Percentiles rank a stretch among this genome's conserved stretches.
These are phyloP conservation scores for Scolanthus callimorphus DNA, from an alignment of 92 coral and sea anemone species.

Conservation along the genomic window DNA sequence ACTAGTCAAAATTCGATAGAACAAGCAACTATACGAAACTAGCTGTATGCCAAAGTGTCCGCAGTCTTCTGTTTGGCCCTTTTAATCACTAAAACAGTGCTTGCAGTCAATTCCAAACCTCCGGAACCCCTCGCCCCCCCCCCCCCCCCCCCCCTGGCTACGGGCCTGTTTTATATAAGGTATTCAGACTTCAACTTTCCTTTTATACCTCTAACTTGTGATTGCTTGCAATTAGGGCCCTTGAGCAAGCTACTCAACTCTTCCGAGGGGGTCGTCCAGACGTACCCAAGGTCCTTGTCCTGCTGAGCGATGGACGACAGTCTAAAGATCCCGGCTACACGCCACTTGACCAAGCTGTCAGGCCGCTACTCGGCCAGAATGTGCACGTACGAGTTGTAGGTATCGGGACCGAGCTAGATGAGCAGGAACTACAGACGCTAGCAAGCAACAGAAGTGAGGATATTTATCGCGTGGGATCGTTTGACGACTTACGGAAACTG, in stretches of 20 bases:
- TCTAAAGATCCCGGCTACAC: conserved; percentile 56
- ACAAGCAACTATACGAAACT: too few relatives aligned
- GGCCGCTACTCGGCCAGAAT: conserved; percentile 65
- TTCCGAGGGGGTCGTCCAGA: conserved; percentile 27
- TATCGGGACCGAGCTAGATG: conserved; percentile 68
- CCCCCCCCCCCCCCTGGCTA: too few relatives aligned
- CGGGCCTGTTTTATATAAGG: too few relatives aligned
- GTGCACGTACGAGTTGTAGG: conserved; percentile 77
- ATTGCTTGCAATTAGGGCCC: conserved; percentile 23
- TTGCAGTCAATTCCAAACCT: too few relatives aligned
- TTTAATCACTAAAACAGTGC: too few relatives aligned
- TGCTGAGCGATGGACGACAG: conserved; percentile 85
- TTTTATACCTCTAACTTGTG: too few relatives aligned
- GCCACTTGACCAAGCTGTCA: conserved; percentile 54
- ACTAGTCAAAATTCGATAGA: too few relatives aligned
- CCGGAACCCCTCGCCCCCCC: too few relatives aligned
- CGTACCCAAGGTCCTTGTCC: conserved; percentile 61
- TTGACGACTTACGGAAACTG: conserved; percentile 34
- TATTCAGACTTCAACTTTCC: too few relatives aligned
- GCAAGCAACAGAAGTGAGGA: conserved; percentile 16
- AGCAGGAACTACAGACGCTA: conserved; percentile 27
- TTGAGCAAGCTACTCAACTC: conserved; percentile 34
- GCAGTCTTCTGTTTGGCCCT: too few relatives aligned
- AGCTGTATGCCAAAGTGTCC: too few relatives aligned
- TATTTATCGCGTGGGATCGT: conserved; percentile 27